These are phyloP conservation scores for Drosophila prolongata DNA, from an alignment of 2,888 invertebrate species.

Conservation along the genomic window DNA sequence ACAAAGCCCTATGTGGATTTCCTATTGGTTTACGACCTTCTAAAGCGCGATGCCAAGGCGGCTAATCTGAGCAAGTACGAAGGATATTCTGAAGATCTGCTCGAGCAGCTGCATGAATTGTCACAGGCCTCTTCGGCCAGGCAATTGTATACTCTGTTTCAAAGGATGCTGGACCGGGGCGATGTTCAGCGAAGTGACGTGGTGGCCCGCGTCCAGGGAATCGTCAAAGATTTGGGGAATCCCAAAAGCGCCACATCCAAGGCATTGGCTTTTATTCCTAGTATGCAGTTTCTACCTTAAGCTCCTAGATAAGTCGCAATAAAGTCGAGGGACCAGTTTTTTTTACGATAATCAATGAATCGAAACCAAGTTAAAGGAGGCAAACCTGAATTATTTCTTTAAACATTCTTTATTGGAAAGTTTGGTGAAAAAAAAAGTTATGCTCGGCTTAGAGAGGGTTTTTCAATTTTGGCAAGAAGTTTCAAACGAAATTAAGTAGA, in stretches of 20 bases:
- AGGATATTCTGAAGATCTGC: conserved; percentile 82
- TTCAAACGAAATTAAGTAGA: too few species aligned
- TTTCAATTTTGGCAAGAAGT: too few species aligned
- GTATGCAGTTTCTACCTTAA: conserved; percentile 81
- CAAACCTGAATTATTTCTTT: too few species aligned
- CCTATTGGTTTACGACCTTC: conserved; percentile 83
- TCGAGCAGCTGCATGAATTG: conserved; percentile 77
- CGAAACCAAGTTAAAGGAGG: background rate
- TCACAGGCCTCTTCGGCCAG: conserved; percentile 81
- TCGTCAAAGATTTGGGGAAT: conserved; percentile 82
- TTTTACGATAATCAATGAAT: background rate
- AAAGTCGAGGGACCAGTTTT: conserved; percentile 24
- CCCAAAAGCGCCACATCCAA: conserved; percentile 80
- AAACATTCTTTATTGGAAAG: too few species aligned
- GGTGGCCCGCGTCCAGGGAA: conserved; percentile 79
- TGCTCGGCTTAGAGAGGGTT: too few species aligned
- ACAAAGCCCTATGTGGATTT: conserved; percentile 84
- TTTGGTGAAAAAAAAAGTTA: too few species aligned
- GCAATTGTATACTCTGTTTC: conserved; percentile 82
- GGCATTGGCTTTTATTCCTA: conserved; percentile 81
- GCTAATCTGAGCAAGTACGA: conserved; percentile 83
- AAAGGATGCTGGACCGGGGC: conserved; percentile 81
- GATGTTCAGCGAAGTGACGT: conserved; percentile 83
- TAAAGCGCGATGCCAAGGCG: conserved; percentile 84
- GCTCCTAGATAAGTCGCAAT: conserved; percentile 55